Evolutionary conservation across 2,797 vertebrate species (phyloP).

Genomic region (Lycodopsis pacificus): DNA sequence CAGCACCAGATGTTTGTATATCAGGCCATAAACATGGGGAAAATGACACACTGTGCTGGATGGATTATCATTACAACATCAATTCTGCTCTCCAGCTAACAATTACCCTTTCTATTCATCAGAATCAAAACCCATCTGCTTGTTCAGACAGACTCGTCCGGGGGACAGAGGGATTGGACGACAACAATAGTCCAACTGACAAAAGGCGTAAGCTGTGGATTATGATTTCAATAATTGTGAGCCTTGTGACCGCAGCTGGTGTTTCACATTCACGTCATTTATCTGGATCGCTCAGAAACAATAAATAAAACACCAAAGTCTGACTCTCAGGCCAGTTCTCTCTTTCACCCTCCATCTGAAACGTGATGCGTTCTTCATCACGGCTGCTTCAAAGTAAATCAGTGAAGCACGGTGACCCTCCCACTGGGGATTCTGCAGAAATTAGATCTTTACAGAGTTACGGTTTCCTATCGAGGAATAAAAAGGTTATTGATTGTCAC

Average conservation of each 20-base stretch:
- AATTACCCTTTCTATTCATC: constrained; percentile 53
- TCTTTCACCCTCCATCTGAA: constrained; percentile 17
- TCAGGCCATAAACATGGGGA: constrained; percentile 14
- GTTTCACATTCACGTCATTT: constrained; percentile 15
- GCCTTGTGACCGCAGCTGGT: constrained; percentile 35
- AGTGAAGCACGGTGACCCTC: constrained; percentile 45
- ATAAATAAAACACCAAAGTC: constrained; percentile 43
- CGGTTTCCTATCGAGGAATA: constrained; percentile 30
- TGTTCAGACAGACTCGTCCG: constrained; percentile 11
- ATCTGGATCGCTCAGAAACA: constrained; percentile 49
- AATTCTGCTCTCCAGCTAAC: constrained; percentile 39
- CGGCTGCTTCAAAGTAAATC: constrained; percentile 46
- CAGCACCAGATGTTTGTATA: constrained; percentile 47
- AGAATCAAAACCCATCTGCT: constrained; percentile 41
- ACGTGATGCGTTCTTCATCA: constrained; percentile 36
- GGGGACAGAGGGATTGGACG: constrained; percentile 23
- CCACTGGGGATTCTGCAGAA: constrained; percentile 36
- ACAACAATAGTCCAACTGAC: constrained; percentile 39
- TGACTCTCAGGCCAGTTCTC: constrained; percentile 8
- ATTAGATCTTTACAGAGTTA: constrained; percentile 39
- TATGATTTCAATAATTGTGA: constrained; percentile 51
- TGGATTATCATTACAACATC: constrained; percentile 36
- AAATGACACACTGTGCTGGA: constrained; percentile 22
- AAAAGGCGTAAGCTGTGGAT: constrained; percentile 47
- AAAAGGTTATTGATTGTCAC: constrained; percentile 25